phyloP scores from a whole-genome alignment of 2,113 vertebrate genomes.

The Gallinago undulata region DNA sequence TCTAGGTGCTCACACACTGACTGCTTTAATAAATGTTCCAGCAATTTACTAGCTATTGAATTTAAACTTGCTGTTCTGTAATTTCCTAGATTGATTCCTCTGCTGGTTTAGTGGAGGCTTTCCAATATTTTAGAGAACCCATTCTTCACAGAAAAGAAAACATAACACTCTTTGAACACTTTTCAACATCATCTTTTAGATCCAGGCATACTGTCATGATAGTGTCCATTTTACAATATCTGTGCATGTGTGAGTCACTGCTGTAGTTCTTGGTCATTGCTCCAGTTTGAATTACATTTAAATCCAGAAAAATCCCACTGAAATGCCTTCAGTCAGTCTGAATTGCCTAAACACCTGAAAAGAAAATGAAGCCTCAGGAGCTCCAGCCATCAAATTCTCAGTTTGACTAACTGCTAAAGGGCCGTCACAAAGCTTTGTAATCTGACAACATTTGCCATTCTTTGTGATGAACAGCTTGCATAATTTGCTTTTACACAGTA shows the following conservation, averaged over 20 bases:
- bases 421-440: neutral
- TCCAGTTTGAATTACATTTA: neutral
- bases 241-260: neutral
- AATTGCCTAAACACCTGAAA: neutral
- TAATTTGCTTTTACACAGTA: neutral
- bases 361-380: neutral
- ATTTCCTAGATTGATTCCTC: conserved; percentile 46
- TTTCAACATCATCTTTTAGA: neutral
- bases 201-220: neutral
- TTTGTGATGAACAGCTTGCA: neutral
- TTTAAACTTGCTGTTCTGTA: conserved; percentile 51
- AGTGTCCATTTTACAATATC: neutral
- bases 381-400: neutral
- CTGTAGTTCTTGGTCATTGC: neutral
- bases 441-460: neutral
- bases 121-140: conserved; percentile 9
- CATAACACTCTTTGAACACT: neutral
- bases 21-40: conserved; percentile 54
- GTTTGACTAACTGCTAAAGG: neutral
- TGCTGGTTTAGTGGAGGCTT: conserved; percentile 3
- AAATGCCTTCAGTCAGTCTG: neutral
- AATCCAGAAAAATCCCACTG: neutral
- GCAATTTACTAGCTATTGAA: conserved; percentile 44
- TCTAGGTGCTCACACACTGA: conserved; percentile 29
- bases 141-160: conserved; percentile 5